Base-by-base conservation (phyloP, 2,888 invertebrate genomes). In the Idaea biselata region DNA sequence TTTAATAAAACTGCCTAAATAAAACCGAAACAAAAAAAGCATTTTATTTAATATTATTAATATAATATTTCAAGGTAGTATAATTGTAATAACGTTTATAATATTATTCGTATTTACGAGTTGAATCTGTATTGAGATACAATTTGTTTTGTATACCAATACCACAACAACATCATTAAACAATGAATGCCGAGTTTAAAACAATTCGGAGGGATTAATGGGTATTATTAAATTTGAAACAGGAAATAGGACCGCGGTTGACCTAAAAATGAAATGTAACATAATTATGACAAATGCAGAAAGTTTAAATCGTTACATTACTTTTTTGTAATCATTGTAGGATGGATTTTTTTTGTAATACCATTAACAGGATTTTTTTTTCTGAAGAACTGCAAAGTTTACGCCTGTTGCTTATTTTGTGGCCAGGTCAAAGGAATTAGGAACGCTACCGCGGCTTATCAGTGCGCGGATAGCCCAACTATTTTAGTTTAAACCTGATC, bases 221-320 rank as follows among this genome's bases (percentile, higher is more conserved):
- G 59, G 61, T 59, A 58, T 33, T 56, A 61, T 44, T 44, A 44
- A 44, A 44, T 44, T 63, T 59, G 61, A 63, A 54, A 54, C 62
- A 17, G 59, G 65, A 62, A 60, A 63, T 60, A 62, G 59, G 56
- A 56, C 53, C 63, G 44, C 58, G 18, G 31, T 58, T 61, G 62
- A 63, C 62, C 61, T 58, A 33, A 62, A 61, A 65, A 64, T 61
- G 16, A 18, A 56, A 59, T 62, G 64, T 65, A 63, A 63, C 61
- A 68, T 70, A 58, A 58, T 68, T 60, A 63, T 71, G 67, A 73
- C 59, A 67, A 71, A 74, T 72, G 69, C 58, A 56, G n/a, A 60
- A 73, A 74, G 68, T 70, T 72, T 54, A 64, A 68, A 66, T 44
- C 11, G 44, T 44, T 8, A 44, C 6, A 44, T 3, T 1, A 5